phyloP scores from a whole-genome alignment of 2,888 invertebrate genomes.

The Cheilosia impressa region DNA sequence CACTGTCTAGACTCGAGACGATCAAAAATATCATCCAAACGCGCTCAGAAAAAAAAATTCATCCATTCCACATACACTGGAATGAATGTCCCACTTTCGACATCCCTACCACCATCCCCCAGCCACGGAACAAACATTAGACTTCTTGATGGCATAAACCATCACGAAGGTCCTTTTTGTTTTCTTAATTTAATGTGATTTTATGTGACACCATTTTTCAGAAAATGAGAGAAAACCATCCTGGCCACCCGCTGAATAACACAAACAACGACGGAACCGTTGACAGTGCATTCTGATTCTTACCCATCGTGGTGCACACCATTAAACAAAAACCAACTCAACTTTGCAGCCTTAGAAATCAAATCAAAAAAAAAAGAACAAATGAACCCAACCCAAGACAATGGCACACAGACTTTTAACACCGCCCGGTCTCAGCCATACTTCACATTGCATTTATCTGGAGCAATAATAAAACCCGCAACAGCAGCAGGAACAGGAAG shows the following conservation, averaged over 20 bases:
- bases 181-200: slow-evolving; percentile 47
- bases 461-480: slow-evolving; percentile 64
- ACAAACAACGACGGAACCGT: slow-evolving; percentile 18
- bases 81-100: no score
- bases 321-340: slow-evolving; percentile 35
- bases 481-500: slow-evolving; percentile 17
- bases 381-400: slow-evolving; percentile 38
- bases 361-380: slow-evolving; percentile 32
- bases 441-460: slow-evolving; percentile 66
- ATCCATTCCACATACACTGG: no score
- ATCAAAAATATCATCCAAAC: no score
- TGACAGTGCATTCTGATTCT: slow-evolving; percentile 5
- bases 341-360: slow-evolving; percentile 40
- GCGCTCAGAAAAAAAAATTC: no score
- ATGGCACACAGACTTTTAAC: slow-evolving; percentile 40
- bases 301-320: slow-evolving; percentile 8
- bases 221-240: slow-evolving; percentile 17
- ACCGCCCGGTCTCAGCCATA: slow-evolving; percentile 27
- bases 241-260: slow-evolving; percentile 6
- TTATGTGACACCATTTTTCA: slow-evolving; percentile 54
- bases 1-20: no score
- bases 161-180: slow-evolving; percentile 8
- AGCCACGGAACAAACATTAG: not conserved
- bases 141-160: slow-evolving; percentile 9
- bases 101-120: not conserved